These are phyloP conservation scores for Lasioglossum villosulum DNA, from an alignment of 2,888 invertebrate species.

Conservation along the genomic window DNA sequence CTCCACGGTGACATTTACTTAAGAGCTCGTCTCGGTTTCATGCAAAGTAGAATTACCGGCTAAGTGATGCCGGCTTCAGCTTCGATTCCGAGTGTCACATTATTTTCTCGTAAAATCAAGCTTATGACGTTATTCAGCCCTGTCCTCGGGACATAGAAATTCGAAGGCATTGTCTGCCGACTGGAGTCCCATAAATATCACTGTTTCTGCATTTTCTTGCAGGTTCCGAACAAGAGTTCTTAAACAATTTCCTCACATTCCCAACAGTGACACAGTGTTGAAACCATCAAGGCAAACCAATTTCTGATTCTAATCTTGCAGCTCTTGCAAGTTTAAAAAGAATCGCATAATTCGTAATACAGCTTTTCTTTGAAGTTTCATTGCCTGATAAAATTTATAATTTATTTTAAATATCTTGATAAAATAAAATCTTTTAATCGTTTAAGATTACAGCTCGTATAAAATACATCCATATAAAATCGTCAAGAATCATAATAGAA, in stretches of 20 bases:
- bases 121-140: conserved; percentile 29
- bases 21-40: conserved; percentile 64
- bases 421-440: not conserved
- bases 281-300: not conserved
- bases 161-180: not conserved
- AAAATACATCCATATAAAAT: no score
- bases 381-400: no score
- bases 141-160: not conserved
- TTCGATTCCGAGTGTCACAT: conserved; percentile 51
- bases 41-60: conserved; percentile 60
- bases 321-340: not conserved
- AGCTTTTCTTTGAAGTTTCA: no score
- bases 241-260: no score
- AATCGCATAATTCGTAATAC: no score
- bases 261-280: not conserved
- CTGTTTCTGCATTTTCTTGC: not conserved
- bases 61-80: conserved; percentile 61
- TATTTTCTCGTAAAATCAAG: conserved; percentile 46
- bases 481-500: no score
- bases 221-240: not conserved
- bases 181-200: not conserved
- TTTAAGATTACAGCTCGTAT: not conserved
- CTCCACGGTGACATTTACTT: conserved; percentile 58
- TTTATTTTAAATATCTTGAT: no score
- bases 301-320: not conserved